Evolutionary conservation across 2,113 vertebrate species (phyloP).

Genomic region (Irena cyanogastra): DNA sequence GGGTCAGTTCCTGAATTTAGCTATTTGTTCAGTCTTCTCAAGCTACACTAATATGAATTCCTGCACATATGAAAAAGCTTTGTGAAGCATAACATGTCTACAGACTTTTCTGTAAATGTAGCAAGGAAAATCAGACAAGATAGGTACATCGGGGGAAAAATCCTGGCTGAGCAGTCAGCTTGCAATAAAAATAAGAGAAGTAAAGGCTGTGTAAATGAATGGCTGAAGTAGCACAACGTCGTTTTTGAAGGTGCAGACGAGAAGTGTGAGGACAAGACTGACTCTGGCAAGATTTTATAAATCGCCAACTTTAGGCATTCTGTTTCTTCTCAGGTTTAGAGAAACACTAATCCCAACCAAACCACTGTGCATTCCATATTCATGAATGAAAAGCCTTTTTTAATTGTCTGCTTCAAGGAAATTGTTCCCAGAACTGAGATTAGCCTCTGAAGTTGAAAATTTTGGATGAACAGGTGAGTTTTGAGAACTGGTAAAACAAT

Average conservation of each 20-base stretch:
- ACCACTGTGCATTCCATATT: background rate
- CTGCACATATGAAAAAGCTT: background rate
- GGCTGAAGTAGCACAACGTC: background rate
- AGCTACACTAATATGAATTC: background rate
- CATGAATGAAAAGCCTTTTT: background rate
- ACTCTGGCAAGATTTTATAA: background rate
- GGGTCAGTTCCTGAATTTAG: background rate
- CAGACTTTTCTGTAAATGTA: background rate
- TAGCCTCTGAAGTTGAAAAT: background rate
- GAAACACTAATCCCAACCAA: background rate
- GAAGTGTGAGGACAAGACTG: background rate
- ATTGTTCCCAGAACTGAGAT: background rate
- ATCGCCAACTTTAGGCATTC: fast-evolving
- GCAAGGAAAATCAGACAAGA: background rate
- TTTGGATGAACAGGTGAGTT: background rate
- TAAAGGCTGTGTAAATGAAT: background rate
- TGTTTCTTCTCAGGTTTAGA: background rate
- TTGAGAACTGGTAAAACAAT: background rate
- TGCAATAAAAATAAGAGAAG: background rate
- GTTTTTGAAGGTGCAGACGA: background rate
- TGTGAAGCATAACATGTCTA: background rate
- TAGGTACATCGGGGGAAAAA: background rate
- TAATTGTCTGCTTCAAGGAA: background rate
- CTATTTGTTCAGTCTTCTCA: background rate
- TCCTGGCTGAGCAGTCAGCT: background rate